These are phyloP conservation scores for Oceanites oceanicus DNA, from an alignment of 2,113 vertebrate genomes.

Conservation along the genomic window DNA sequence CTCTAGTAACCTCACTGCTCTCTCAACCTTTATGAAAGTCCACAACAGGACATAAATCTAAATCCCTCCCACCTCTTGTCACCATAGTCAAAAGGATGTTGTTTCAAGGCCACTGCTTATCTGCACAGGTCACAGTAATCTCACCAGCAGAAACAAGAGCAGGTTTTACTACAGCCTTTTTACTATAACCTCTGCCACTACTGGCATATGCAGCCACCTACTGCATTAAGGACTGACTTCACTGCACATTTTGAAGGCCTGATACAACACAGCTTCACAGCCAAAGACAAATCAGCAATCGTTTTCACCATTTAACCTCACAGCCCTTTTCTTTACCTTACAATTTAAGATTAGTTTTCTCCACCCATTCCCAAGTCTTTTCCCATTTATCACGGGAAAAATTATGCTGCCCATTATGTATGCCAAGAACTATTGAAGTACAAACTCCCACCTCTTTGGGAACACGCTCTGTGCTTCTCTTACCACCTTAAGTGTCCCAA, in stretches of 20 bases:
- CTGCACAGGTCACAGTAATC: background rate
- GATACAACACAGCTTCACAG: background rate
- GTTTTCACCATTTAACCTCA: background rate
- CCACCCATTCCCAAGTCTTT: background rate
- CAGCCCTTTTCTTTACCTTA: background rate
- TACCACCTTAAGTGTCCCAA: rapidly evolving
- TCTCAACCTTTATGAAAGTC: background rate
- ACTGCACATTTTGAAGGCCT: background rate
- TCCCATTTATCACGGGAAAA: background rate
- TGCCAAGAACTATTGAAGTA: background rate
- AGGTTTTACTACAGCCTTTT: background rate
- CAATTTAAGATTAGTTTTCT: background rate
- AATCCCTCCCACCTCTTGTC: background rate
- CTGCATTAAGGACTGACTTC: rapidly evolving
- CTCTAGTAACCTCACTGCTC: background rate
- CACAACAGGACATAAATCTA: background rate
- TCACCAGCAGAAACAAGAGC: background rate
- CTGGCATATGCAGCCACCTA: rapidly evolving
- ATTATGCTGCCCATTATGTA: background rate
- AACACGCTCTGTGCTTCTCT: rapidly evolving
- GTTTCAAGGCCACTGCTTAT: background rate
- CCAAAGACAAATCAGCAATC: background rate
- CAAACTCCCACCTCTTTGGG: background rate
- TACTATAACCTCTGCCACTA: background rate
- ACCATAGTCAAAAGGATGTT: background rate